phyloP scores from a whole-genome alignment of 2,113 vertebrate genomes.

The Myotis brandtii region DNA sequence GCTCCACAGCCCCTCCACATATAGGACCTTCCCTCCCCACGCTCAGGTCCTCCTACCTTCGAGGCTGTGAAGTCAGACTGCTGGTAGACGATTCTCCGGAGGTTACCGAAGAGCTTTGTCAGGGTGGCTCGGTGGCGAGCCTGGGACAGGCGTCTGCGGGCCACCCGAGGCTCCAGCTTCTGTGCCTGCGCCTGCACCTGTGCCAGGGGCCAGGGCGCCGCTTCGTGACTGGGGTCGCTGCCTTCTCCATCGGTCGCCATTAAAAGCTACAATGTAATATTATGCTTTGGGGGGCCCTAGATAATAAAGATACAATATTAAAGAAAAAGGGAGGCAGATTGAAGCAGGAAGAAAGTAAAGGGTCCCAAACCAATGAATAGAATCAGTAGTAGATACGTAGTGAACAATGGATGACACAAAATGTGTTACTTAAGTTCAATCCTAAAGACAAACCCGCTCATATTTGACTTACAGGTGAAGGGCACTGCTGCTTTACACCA shows the following conservation, averaged over 20 bases:
- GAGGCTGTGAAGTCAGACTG: conserved; percentile 82
- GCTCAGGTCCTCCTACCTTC: conserved; percentile 84
- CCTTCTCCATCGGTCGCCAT: conserved; percentile 80
- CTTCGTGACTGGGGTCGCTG: conserved; percentile 1
- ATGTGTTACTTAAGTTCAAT: neutral
- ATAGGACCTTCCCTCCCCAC: neutral
- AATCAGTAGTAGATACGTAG: neutral
- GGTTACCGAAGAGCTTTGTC: conserved; percentile 81
- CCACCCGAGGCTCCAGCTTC: conserved; percentile 64
- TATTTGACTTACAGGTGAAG: neutral
- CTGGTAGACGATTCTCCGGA: conserved; percentile 83
- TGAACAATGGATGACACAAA: neutral
- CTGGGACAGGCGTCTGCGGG: conserved; percentile 82
- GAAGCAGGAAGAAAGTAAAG: neutral
- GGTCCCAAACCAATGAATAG: neutral
- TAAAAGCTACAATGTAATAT: conserved; percentile 75
- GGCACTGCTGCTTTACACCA: neutral
- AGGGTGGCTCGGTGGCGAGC: conserved; percentile 83
- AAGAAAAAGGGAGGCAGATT: neutral
- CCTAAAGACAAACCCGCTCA: neutral
- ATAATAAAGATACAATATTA: neutral
- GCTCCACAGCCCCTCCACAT: fast-evolving
- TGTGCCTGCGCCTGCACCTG: conserved; percentile 6
- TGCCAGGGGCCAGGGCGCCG: neutral
- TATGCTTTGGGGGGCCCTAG: neutral